phyloP scores from a whole-genome alignment of 2,113 vertebrate species.

The Podarcis cretensis region DNA sequence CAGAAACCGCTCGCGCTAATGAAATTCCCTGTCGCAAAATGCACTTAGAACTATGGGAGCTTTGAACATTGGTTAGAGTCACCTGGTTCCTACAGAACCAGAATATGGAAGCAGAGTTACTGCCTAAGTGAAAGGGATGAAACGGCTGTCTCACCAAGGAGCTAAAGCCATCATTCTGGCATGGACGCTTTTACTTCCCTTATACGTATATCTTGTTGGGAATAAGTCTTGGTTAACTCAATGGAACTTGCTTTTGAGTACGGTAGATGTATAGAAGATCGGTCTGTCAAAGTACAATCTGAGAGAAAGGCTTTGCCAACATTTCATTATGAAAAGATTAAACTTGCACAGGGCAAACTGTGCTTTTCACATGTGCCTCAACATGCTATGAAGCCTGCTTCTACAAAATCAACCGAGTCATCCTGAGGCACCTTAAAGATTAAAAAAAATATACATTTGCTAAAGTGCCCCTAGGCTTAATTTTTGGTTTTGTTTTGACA shows the following conservation, averaged over 20 bases:
- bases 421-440: not conserved
- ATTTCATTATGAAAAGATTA: not conserved
- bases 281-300: not conserved
- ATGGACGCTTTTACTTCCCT: not conserved
- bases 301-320: not conserved
- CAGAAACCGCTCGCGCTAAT: no score
- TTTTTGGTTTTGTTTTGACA: not conserved
- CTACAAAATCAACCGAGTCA: not conserved
- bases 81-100: no score
- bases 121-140: not conserved
- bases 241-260: no score
- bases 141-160: not conserved
- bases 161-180: not conserved
- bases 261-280: no score
- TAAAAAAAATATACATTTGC: not conserved
- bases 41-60: no score
- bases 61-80: no score
- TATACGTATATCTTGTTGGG: no score
- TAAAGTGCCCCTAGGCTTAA: not conserved
- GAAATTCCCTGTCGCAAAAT: no score
- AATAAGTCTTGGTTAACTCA: no score
- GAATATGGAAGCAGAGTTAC: no score
- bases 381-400: not conserved
- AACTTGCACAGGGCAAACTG: not conserved
- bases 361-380: not conserved